Percentiles rank a stretch among this genome's conserved stretches.
Conservation (phyloP, 2,888 invertebrate species). For the Pachymerium ferrugineum region DNA sequence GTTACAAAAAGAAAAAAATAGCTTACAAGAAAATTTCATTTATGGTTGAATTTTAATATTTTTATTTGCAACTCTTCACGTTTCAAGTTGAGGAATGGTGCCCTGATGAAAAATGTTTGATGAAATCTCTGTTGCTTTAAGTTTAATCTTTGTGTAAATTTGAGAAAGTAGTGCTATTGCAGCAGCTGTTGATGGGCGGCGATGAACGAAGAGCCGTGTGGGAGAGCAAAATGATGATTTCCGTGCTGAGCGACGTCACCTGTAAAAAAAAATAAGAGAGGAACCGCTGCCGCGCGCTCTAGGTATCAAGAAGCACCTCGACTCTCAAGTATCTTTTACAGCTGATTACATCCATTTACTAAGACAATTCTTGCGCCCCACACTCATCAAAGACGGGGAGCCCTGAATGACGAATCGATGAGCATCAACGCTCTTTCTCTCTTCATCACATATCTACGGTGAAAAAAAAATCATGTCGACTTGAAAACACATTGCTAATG, state of each 20-base stretch:
- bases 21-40: neutral
- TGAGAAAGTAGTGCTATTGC: neutral
- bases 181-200: neutral
- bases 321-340: neutral
- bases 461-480: neutral
- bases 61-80: neutral
- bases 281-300: too few relatives aligned
- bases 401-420: neutral
- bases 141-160: conserved; percentile 10
- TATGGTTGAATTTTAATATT: neutral
- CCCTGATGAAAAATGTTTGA: conserved; percentile 2
- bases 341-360: conserved; percentile 8
- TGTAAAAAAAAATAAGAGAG: neutral
- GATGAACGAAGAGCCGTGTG: neutral
- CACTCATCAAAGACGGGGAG: neutral
- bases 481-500: conserved; percentile 4
- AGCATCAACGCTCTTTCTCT: neutral
- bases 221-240: neutral
- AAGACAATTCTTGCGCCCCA: neutral
- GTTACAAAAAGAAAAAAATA: too few relatives aligned
- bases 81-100: neutral
- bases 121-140: neutral
- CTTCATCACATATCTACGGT: neutral
- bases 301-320: neutral
- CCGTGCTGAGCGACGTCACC: neutral